Percentiles rank a stretch among this genome's conserved stretches.
phyloP scores from a whole-genome alignment of 2,113 vertebrate species.

The Ursus arctos region DNA sequence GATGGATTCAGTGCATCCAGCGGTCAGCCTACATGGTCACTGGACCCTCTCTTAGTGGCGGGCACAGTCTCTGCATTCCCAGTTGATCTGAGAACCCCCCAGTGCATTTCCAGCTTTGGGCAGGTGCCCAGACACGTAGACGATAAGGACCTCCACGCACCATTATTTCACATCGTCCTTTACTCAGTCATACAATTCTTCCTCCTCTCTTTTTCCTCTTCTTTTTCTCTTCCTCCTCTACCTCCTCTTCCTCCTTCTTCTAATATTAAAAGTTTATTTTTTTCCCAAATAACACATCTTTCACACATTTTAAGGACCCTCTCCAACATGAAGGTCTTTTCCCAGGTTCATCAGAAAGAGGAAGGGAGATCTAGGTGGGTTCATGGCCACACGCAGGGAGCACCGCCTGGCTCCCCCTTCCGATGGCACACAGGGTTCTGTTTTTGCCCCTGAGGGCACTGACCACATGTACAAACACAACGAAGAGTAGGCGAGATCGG shows the following conservation, averaged over 20 bases:
- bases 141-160: neutral
- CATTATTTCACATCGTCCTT: neutral
- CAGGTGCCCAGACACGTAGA: accelerated
- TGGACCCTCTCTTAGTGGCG: neutral
- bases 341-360: neutral
- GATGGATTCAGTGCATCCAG: no score
- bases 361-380: neutral
- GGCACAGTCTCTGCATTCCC: neutral
- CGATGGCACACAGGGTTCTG: neutral
- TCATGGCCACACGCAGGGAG: accelerated
- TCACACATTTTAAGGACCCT: neutral
- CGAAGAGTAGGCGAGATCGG: no score
- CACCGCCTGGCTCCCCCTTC: accelerated
- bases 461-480: neutral
- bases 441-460: neutral
- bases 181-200: neutral
- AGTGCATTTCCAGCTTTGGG: neutral
- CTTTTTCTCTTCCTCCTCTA: neutral
- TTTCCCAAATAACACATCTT: neutral
- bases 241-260: neutral
- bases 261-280: neutral
- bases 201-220: neutral
- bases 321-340: neutral
- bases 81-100: accelerated
- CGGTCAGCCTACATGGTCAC: accelerated